Base-by-base conservation (phyloP, 2,888 invertebrate species). In the Formica aserva region DNA sequence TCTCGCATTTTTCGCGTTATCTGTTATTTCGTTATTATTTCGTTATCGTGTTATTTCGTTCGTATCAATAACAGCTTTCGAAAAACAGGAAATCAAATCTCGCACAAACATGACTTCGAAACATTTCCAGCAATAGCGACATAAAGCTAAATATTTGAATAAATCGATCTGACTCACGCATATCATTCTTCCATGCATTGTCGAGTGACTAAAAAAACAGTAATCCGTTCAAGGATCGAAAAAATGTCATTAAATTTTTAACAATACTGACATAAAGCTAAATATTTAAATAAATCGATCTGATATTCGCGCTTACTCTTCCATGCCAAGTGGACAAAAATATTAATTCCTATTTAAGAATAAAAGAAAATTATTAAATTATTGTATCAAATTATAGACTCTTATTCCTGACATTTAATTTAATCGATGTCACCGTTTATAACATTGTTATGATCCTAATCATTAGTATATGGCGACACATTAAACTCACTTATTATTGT, bases 281-380 rank as follows among this genome's bases (percentile, higher is more conserved):
- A 78, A 72, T 60, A 26, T 78, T 71, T 32, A 22, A 78, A 71
- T 62, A 80, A 80, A 72, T 13, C 41, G 35, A 45, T 35, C n/a
- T 48, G 48, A 62, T 60, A 52, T 52, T 52, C n/a, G 22, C 55
- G 22, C n/a, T 71, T 38, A 45, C 15, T 45, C 15, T 9, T 57
- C 6, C 9, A 22, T 22, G 55, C 3, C 41, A 29, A 55, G 15
- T n/a, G 35, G 55, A 5, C 26, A n/a, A 41, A 55, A 67, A 15
- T n/a, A 26, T 1, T 32, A 45, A 80, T 48, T 48, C 26, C 11
- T 1, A 35, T 38, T 15, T 32, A 35, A 72, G 41, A 60, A 60
- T 32, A 45, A 4, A 22, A 18, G 18, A 67, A 67, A 77, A n/a
- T 22, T n/a, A 15, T 55, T 67, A 41, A 57, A 67, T 57, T 57